Evolutionary conservation across 2,113 vertebrate species (phyloP).

Genomic region (Orientallactaga bullata): DNA sequence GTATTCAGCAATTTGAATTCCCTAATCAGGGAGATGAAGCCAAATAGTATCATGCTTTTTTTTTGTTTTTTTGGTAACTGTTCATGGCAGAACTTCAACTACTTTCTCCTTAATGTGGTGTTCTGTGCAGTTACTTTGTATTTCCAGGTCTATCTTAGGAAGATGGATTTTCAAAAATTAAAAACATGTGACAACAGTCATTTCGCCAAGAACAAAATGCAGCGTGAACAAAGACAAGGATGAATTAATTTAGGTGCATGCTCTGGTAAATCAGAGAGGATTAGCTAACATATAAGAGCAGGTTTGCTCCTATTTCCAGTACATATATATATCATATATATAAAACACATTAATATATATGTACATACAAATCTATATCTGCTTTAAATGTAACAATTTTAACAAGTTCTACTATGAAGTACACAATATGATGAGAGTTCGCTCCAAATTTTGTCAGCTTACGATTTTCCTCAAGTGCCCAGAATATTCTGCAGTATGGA

Average conservation of each 20-base stretch:
- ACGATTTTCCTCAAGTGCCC: slow-evolving; percentile 28
- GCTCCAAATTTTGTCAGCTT: slow-evolving; percentile 50
- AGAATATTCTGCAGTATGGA: slow-evolving; percentile 21
- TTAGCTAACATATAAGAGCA: slow-evolving; percentile 55
- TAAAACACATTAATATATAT: background rate
- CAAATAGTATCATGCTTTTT: slow-evolving; percentile 83
- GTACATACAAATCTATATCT: background rate
- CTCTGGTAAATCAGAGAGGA: slow-evolving; percentile 67
- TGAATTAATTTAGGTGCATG: slow-evolving; percentile 69
- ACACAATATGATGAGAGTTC: background rate
- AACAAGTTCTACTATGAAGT: slow-evolving; percentile 58
- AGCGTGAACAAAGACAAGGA: slow-evolving; percentile 71
- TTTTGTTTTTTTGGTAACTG: slow-evolving; percentile 79
- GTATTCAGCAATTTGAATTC: slow-evolving; percentile 84
- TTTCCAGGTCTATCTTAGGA: slow-evolving; percentile 82
- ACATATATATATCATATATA: no score
- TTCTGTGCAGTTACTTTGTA: slow-evolving; percentile 76
- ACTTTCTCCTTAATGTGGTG: slow-evolving; percentile 81
- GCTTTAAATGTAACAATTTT: slow-evolving; percentile 5
- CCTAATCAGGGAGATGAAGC: slow-evolving; percentile 76
- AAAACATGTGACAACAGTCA: slow-evolving; percentile 82
- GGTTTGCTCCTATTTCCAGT: background rate
- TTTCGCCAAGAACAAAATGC: slow-evolving; percentile 78
- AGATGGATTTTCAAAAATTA: slow-evolving; percentile 84
- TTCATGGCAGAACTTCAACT: slow-evolving; percentile 87